Base-by-base conservation (phyloP, 2,888 invertebrate species). In the Parapristionchus giblindavisi region DNA sequence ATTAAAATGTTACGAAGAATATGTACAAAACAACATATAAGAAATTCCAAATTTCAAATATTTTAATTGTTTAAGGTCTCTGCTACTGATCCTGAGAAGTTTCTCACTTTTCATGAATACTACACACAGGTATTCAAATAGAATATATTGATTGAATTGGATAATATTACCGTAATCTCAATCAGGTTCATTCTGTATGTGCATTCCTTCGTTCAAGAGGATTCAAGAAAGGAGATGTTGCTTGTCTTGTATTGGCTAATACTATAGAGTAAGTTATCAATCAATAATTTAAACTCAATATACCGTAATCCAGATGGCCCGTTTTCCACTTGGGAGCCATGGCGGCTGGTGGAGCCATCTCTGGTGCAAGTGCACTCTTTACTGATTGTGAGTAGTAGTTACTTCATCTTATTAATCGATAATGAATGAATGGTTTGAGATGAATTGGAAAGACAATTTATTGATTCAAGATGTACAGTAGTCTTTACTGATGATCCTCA, bases 221-320 rank as follows among this genome's bases (percentile, higher is more conserved):
- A 38, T 81, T 84, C 68, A 77, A 77, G 2, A 77, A 77, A 21
- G 77, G 76, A 11, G 81, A 84, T 54, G 77, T 83, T n/a, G 80
- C 85, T 6, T 81, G 81, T 71, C 78, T 78, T n/a, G 84, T 84
- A 14, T 63, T 85, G 36, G 81, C 78, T 34, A 85, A 85, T 71
- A 81, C 80, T 54, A 77, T 80, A 75, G 80, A 85, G 71, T 85
- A 75, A 51, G 76, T 73, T 56, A 29, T 34, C 27, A 48, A 14
- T 66, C 56, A 8, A 14, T 54, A 6, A 6, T n/a, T 52, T 52
- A 2, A 21, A 52, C 40, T n/a, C 21, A 32, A 3, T 4, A 68
- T 8, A 3, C n/a, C 24, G 14, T 14, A 21, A 48, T 51, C 17
- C 34, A 68, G 68, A 52, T 68, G 68, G 68, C 52, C 52, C 5